These are phyloP conservation scores for Adelphocoris suturalis DNA, from an alignment of 2,888 invertebrate species.

Conservation along the genomic window DNA sequence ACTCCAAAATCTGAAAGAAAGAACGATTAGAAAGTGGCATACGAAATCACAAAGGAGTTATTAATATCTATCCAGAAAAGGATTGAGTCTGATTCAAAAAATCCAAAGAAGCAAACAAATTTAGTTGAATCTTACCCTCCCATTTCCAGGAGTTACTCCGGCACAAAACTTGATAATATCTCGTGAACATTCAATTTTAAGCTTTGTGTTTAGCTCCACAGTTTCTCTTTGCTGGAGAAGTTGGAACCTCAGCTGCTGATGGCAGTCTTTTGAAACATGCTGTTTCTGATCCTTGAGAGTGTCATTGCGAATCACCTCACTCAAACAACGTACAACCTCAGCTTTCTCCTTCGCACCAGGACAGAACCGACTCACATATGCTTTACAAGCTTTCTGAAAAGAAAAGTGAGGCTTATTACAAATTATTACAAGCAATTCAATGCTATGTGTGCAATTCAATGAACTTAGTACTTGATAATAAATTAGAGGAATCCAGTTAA, in stretches of 20 bases:
- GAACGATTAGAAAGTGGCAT: no score
- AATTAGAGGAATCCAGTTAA: conserved; percentile 33
- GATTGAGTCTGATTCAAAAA: neutral
- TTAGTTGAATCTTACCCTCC: conserved; percentile 79
- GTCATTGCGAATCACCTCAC: conserved; percentile 94
- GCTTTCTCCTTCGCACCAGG: conserved; percentile 86
- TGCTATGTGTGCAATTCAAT: neutral
- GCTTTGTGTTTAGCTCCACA: conserved; percentile 89
- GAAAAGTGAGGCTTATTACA: neutral
- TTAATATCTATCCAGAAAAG: neutral
- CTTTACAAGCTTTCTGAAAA: conserved; percentile 88
- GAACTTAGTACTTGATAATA: neutral
- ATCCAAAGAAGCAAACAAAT: no score
- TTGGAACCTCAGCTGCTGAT: conserved; percentile 94
- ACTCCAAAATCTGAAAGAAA: conserved; percentile 85
- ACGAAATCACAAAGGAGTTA: no score
- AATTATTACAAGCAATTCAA: neutral
- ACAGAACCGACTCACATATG: conserved; percentile 85
- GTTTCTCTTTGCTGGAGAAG: conserved; percentile 95
- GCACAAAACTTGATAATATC: conserved; percentile 89
- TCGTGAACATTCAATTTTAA: conserved; percentile 89
- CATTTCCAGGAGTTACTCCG: conserved; percentile 84
- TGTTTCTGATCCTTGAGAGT: conserved; percentile 87
- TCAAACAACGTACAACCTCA: conserved; percentile 86
- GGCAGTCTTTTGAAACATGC: conserved; percentile 91